Percentiles rank a stretch among this genome's conserved stretches.
These are phyloP conservation scores for Atrina japonica DNA, from an alignment of 2,888 invertebrate genomes.

Conservation along the genomic window DNA sequence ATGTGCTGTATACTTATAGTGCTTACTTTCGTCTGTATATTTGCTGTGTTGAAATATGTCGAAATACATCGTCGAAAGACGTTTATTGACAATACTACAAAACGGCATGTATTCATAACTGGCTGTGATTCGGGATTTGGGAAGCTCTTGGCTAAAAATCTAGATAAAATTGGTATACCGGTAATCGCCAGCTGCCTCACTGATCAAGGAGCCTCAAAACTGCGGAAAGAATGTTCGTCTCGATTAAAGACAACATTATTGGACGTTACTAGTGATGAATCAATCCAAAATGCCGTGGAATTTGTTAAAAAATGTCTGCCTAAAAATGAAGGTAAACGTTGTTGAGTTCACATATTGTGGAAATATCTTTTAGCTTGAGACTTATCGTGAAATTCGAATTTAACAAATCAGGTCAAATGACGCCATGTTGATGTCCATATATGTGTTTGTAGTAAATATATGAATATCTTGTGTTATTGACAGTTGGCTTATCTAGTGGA, in stretches of 20 bases:
- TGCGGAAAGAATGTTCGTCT: conserved; percentile 28
- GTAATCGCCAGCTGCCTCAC: conserved; percentile 48
- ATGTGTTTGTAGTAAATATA: no score
- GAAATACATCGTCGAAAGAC: background rate
- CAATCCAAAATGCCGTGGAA: conserved; percentile 41
- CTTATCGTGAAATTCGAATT: no score
- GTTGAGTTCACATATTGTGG: no score
- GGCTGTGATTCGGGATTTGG: conserved; percentile 56
- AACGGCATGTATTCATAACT: conserved; percentile 40
- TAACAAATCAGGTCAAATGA: no score
- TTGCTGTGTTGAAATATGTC: background rate
- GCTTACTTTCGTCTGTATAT: background rate
- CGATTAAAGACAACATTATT: conserved; percentile 40
- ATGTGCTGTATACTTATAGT: background rate
- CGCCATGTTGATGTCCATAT: no score
- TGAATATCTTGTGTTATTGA: no score
- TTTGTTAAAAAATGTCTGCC: conserved; percentile 19
- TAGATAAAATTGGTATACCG: conserved; percentile 43
- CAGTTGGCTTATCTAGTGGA: no score
- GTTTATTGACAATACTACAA: background rate
- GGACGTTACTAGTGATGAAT: conserved; percentile 46
- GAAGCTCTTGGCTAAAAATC: conserved; percentile 35
- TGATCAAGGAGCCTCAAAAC: conserved; percentile 33
- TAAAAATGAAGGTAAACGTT: background rate
- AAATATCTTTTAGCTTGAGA: no score